Percentiles rank a stretch among this genome's conserved stretches.
Conservation (phyloP, 2,888 invertebrate species). For the Troilus luridus region DNA sequence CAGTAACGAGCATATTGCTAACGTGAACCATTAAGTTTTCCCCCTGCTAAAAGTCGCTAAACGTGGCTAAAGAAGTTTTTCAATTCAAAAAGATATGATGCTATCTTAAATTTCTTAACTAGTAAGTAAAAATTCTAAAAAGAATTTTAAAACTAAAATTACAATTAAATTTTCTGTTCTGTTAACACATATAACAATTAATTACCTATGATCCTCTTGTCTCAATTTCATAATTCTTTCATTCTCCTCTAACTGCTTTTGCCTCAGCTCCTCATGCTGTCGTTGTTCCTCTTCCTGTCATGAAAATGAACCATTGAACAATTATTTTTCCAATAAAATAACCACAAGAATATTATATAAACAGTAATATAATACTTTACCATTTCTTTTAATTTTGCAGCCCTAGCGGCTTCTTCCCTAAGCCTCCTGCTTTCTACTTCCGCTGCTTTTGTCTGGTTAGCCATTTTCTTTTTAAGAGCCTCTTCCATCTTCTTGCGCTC, state of each 20-base stretch:
- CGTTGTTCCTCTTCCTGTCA: conserved; percentile 50
- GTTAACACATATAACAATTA: not conserved
- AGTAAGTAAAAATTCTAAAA: no score
- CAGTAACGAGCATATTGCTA: no score
- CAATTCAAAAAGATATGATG: not conserved
- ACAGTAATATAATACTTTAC: conserved; percentile 1
- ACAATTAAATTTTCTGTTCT: not conserved
- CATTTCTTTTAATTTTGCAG: conserved; percentile 53
- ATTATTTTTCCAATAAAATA: not conserved
- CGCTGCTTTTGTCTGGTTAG: conserved; percentile 33
- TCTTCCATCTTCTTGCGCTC: conserved; percentile 51
- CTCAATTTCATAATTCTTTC: conserved; percentile 49
- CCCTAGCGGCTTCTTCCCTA: conserved; percentile 54
- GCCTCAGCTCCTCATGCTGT: conserved; percentile 52
- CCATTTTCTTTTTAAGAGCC: conserved; percentile 45
- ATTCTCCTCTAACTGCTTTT: conserved; percentile 49
- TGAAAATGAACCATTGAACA: not conserved
- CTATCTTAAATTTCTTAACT: not conserved
- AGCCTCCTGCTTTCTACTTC: conserved; percentile 48
- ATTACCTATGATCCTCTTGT: conserved; percentile 48
- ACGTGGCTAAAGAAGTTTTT: no score
- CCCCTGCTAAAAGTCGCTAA: no score
- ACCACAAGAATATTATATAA: no score
- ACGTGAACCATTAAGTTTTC: no score
- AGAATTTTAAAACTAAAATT: no score